phyloP scores from a whole-genome alignment of 2,888 invertebrate genomes.

The Pyrgus malvae region DNA sequence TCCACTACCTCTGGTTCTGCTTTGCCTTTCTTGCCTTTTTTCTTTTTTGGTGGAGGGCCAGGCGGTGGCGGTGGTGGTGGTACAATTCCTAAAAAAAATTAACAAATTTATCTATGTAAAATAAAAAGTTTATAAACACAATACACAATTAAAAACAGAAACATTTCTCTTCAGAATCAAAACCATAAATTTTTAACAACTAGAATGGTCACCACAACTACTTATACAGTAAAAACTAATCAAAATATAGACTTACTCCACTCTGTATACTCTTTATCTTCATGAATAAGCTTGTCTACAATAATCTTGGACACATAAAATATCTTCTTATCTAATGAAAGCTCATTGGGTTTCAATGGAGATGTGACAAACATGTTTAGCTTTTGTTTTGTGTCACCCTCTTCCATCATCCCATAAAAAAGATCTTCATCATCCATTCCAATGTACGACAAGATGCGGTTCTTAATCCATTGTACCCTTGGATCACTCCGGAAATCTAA shows the following conservation, averaged over 20 bases:
- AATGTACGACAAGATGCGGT: conserved; percentile 83
- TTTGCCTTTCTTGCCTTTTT: conserved; percentile 52
- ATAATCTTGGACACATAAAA: conserved; percentile 87
- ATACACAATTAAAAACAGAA: too few relatives aligned
- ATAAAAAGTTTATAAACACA: too few relatives aligned
- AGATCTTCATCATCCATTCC: conserved; percentile 78
- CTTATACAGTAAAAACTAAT: background rate
- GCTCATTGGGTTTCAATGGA: conserved; percentile 54
- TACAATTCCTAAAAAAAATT: conserved; percentile 52
- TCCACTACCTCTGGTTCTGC: conserved; percentile 28
- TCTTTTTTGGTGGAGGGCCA: conserved; percentile 52
- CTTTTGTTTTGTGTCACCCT: conserved; percentile 75
- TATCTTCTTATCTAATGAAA: conserved; percentile 77
- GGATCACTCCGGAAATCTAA: conserved; percentile 68
- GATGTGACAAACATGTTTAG: conserved; percentile 49
- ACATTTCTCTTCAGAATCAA: too few relatives aligned
- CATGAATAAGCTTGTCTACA: conserved; percentile 84
- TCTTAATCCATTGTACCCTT: conserved; percentile 86
- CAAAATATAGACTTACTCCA: conserved; percentile 81
- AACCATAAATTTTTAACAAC: too few relatives aligned
- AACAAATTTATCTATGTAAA: too few relatives aligned
- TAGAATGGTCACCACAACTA: too few relatives aligned
- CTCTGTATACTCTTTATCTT: conserved; percentile 89
- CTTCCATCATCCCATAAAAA: conserved; percentile 82
- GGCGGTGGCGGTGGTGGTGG: conserved; percentile 69